phyloP scores from a whole-genome alignment of 2,797 vertebrate species.

The Myripristis jacobus region DNA sequence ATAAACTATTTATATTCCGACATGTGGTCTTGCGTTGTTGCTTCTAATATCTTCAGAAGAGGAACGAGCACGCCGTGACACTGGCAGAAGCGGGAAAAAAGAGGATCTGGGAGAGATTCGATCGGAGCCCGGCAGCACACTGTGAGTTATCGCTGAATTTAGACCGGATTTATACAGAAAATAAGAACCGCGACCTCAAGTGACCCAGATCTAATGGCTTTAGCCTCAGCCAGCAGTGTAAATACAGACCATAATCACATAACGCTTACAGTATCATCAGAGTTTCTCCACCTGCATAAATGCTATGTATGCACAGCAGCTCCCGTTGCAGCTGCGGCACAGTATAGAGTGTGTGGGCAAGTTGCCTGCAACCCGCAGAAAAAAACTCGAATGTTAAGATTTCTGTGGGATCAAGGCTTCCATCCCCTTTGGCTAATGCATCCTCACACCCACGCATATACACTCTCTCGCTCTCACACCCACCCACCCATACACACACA shows the following conservation, averaged over 20 bases:
- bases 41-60: neutral
- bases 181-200: constrained; percentile 12
- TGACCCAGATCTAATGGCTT: constrained; percentile 1
- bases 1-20: constrained; percentile 62
- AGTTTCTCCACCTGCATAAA: constrained; percentile 19
- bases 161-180: constrained; percentile 11
- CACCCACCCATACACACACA: too few relatives aligned
- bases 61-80: neutral
- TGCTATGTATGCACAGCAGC: neutral
- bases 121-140: constrained; percentile 13
- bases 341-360: neutral
- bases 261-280: neutral
- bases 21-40: constrained; percentile 32
- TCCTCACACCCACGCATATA: neutral
- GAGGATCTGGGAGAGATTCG: neutral
- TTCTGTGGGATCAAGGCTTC: constrained; percentile 4
- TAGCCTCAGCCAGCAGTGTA: neutral
- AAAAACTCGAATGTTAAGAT: too few relatives aligned
- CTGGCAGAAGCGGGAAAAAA: neutral
- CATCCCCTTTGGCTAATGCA: constrained; percentile 19
- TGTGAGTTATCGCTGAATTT: constrained; percentile 1
- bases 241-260: constrained; percentile 7
- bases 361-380: constrained; percentile 17
- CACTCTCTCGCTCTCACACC: neutral
- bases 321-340: neutral